Conservation (phyloP, 2,113 vertebrate genomes). For the Empidonax alnorum region DNA sequence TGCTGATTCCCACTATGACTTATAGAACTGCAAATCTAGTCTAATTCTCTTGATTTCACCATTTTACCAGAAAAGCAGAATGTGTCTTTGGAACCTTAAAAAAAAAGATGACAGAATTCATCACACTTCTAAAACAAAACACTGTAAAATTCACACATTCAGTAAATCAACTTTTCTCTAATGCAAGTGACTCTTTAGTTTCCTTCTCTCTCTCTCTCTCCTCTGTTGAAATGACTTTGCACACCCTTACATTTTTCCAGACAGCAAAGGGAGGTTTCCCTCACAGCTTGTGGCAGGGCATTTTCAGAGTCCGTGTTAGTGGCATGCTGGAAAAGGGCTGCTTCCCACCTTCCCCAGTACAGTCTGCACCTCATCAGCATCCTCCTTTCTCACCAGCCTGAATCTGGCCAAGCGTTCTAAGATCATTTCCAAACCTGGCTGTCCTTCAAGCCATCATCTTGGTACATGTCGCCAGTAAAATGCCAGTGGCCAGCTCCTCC, state of each 20-base stretch:
- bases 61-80: not conserved
- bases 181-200: not conserved
- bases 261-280: not conserved
- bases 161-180: not conserved
- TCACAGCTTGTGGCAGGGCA: not conserved
- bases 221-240: constrained; percentile 49
- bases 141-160: not conserved
- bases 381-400: not conserved
- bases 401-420: not conserved
- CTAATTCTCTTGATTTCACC: not conserved
- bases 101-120: not conserved
- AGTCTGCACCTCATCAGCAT: not conserved
- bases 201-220: not conserved
- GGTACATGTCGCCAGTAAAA: constrained; percentile 9
- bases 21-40: not conserved
- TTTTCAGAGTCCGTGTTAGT: not conserved
- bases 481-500: not conserved
- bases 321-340: not conserved
- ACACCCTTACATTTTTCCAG: not conserved
- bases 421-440: constrained; percentile 16
- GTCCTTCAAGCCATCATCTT: constrained; percentile 36
- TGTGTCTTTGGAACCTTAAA: not conserved
- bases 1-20: not conserved
- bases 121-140: not conserved
- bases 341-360: not conserved